phyloP scores from a whole-genome alignment of 1,140 invertebrate species.

The Amphibalanus amphitrite region DNA sequence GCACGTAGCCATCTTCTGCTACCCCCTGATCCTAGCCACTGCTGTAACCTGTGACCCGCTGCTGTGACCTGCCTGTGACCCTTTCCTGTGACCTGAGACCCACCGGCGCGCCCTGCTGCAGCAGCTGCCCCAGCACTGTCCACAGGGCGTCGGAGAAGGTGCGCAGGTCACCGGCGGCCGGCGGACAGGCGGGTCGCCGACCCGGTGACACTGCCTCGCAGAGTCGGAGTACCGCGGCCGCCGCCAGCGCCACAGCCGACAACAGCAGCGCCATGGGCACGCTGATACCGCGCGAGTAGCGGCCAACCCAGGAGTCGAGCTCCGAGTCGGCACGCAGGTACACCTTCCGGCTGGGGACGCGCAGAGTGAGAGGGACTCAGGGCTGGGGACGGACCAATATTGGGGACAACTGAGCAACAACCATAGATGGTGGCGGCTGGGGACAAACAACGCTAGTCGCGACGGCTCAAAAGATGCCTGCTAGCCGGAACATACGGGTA shows the following conservation, averaged over 20 bases:
- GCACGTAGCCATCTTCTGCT: no score
- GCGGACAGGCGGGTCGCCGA: neutral
- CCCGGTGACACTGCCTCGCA: neutral
- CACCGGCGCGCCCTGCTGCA: neutral
- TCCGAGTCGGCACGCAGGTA: neutral
- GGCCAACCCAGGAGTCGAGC: neutral
- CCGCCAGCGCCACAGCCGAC: neutral
- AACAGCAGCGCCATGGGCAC: neutral
- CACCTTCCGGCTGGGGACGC: neutral
- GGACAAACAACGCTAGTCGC: no score
- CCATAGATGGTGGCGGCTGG: no score
- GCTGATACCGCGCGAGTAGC: slow-evolving; percentile 1
- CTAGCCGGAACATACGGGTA: neutral
- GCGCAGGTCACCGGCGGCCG: neutral
- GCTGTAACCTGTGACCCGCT: no score
- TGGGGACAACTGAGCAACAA: no score
- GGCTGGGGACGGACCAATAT: no score
- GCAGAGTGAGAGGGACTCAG: no score
- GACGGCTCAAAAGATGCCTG: no score
- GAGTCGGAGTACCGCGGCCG: neutral
- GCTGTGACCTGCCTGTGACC: no score
- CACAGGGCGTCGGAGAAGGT: neutral
- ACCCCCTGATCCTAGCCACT: no score
- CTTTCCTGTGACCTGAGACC: no score
- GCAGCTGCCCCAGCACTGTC: neutral